Evolutionary conservation across 2,888 invertebrate species (phyloP), one percentile per base, ranked within the genome.

Genomic region (Oeneis ivallda): DNA sequence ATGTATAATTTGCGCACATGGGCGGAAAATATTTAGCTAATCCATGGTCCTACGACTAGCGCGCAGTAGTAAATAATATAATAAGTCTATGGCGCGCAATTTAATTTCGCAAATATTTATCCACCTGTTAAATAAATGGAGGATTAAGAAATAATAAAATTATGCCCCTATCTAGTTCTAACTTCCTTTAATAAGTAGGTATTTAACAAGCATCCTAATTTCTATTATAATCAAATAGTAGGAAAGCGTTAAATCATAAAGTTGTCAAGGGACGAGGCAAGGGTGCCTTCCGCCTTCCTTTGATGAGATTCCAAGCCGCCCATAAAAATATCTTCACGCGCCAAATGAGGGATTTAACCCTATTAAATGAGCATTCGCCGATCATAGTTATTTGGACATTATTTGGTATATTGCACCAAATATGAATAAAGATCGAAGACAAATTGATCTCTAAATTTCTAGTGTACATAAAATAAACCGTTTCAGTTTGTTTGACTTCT

Each of bases 311-410:
- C 87, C 74, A 74, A 67, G 49, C 56, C 54, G 70, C 70, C 83
- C 83, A 88, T 89, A 89, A 89, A 89, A 89, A 89, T 89, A 86
- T 75, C 77, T 85, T 53, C 89, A 87, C 88, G 89, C 74, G 37
- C 71, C 61, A 72, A 75, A 79, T 74, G 81, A 81, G 81, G 80
- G 84, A 77, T 75, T 85, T 80, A 82, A 85, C 79, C 78, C 82
- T 75, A 76, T 79, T 77, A 76, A 74, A 75, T 70, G 70, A 68
- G 62, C 52, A 62, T 47, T 64, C 43, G 56, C 26, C 59, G 50
- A 52, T 41, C 41, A 61, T 52, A 49, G 26, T 56, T 62, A 64
- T 67, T 52, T 43, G 63, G 62, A 53, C 60, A 65, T 59, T 63
- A 65, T 63, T 2, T 47, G 62, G 32, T 56, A 34, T 60, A 60